Percentiles rank a stretch among this genome's conserved stretches.
Conservation (phyloP, 30 jellyfish, hydroid and myxozoan species). For the Morbakka virulenta region DNA sequence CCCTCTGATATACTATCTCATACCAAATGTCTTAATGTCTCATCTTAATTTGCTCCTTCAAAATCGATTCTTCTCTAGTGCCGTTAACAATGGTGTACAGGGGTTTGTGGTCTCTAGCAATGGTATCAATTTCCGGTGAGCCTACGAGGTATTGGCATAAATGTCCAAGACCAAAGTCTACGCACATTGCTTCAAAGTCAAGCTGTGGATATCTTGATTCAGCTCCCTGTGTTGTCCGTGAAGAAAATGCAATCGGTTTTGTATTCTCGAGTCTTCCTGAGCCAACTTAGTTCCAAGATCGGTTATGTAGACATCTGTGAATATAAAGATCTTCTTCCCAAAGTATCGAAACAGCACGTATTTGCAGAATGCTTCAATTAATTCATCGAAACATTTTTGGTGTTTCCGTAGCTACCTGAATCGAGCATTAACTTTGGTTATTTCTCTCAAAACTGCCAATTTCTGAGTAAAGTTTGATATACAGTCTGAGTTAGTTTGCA, state of each 20-base stretch:
- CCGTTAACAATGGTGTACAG: no score
- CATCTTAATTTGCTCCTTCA: background rate
- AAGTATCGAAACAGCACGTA: background rate
- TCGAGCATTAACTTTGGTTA: background rate
- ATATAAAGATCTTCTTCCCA: background rate
- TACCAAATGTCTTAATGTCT: background rate
- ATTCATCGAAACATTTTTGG: background rate
- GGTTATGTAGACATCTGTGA: background rate
- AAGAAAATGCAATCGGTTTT: background rate
- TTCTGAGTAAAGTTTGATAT: no score
- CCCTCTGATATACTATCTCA: background rate
- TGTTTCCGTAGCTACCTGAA: background rate
- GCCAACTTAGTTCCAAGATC: background rate
- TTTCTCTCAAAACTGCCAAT: background rate
- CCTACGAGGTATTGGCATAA: no score
- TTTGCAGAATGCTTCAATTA: background rate
- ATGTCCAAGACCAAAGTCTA: background rate
- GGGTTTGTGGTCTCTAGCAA: no score
- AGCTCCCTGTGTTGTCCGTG: background rate
- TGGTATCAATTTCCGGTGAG: no score
- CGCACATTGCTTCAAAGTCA: slow-evolving; percentile 3
- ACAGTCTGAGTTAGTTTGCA: no score
- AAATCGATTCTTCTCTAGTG: background rate
- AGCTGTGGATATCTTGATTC: slow-evolving; percentile 7
- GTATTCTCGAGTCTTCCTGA: background rate